phyloP scores from a whole-genome alignment of 1,140 invertebrate genomes.

The Drosophila willistoni region DNA sequence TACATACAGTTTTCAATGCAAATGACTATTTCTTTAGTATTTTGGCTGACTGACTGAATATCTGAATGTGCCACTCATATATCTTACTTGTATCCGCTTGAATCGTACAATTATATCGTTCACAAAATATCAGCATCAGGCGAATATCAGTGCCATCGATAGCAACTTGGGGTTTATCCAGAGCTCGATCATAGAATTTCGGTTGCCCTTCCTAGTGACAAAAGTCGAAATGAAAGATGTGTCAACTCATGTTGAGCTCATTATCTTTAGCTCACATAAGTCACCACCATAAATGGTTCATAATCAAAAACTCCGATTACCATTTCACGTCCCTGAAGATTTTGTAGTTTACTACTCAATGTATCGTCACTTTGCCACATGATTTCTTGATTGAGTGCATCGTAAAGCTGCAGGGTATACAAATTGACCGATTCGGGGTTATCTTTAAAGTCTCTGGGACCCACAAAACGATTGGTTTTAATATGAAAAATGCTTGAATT shows the following conservation, averaged over 20 bases:
- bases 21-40: not conserved
- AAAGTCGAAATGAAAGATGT: not conserved
- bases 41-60: not conserved
- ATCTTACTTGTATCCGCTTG: constrained; percentile 64
- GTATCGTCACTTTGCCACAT: constrained; percentile 23
- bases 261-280: constrained; percentile 44
- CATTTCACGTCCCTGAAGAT: constrained; percentile 70
- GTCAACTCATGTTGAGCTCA: not conserved
- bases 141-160: constrained; percentile 71
- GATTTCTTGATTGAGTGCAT: constrained; percentile 27
- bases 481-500: constrained; percentile 63
- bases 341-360: constrained; percentile 42
- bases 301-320: constrained; percentile 68
- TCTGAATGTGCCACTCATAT: not conserved
- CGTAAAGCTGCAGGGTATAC: constrained; percentile 42
- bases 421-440: constrained; percentile 21
- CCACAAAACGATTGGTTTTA: constrained; percentile 73
- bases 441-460: constrained; percentile 35
- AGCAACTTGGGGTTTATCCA: constrained; percentile 21
- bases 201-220: constrained; percentile 35
- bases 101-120: constrained; percentile 65
- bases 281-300: constrained; percentile 67
- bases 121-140: constrained; percentile 60
- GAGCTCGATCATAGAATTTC: constrained; percentile 37
- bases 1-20: too few relatives aligned